A percentile compares a stretch with the other conserved stretches of the same genome.
Evolutionary conservation across 2,888 invertebrate genomes (phyloP).

Genomic region (Caenorhabditis zanzibari): DNA sequence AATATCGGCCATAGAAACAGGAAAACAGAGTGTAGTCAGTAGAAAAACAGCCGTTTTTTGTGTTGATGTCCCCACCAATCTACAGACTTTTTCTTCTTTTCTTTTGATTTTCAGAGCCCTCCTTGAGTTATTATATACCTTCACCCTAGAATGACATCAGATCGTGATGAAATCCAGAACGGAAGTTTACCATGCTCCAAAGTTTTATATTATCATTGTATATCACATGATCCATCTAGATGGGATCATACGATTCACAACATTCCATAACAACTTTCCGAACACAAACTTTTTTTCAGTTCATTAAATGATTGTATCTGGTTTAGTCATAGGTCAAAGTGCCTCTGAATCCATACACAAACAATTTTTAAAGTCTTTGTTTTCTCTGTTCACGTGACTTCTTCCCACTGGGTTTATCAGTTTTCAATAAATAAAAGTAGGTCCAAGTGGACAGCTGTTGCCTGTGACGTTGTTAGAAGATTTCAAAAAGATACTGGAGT

Average conservation of each 20-base stretch:
- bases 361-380: background rate
- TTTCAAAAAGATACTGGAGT: background rate
- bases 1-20: background rate
- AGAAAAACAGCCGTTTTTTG: background rate
- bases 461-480: background rate
- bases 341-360: conserved; percentile 1
- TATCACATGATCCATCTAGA: conserved; percentile 22
- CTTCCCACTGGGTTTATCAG: background rate
- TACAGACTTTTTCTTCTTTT: too few species aligned
- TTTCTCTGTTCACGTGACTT: background rate
- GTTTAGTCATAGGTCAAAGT: conserved; percentile 23
- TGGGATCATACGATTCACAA: conserved; percentile 9
- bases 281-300: conserved; percentile 1
- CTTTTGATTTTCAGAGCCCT: too few species aligned
- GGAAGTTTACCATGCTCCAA: background rate
- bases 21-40: conserved; percentile 5
- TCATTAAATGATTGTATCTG: background rate
- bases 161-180: background rate
- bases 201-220: conserved; percentile 3
- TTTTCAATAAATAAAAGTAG: conserved; percentile 2
- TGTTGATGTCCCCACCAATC: background rate
- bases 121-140: too few species aligned
- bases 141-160: background rate
- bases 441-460: background rate
- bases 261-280: background rate